Evolutionary conservation across 2,888 invertebrate genomes (phyloP).

Genomic region (Pristionchus exspectatus): DNA sequence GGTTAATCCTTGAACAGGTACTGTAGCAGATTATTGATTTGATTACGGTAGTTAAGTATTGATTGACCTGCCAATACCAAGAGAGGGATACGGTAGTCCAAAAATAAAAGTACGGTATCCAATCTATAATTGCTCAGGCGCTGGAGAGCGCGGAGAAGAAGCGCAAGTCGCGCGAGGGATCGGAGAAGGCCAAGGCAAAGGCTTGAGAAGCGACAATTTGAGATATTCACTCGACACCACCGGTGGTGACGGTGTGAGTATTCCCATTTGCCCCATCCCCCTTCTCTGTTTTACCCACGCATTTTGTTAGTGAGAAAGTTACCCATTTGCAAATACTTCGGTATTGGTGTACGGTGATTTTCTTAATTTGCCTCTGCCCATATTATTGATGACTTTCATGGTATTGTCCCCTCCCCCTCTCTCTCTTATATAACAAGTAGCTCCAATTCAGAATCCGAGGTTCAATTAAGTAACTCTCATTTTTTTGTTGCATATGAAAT

Average conservation of each 20-base stretch:
- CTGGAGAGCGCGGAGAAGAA: background rate
- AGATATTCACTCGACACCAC: slow-evolving; percentile 17
- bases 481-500: slow-evolving; percentile 15
- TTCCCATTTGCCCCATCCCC: slow-evolving; percentile 6
- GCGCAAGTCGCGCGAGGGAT: slow-evolving; percentile 24
- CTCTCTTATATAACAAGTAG: slow-evolving; percentile 17
- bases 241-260: background rate
- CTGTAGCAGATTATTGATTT: too few relatives aligned
- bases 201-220: slow-evolving; percentile 32
- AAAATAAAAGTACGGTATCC: background rate
- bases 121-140: background rate
- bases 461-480: background rate
- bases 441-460: slow-evolving; percentile 4
- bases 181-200: slow-evolving; percentile 43
- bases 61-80: background rate
- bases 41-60: background rate
- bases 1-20: background rate
- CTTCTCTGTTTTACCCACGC: background rate
- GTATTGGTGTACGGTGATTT: background rate
- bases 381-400: background rate
- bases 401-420: background rate
- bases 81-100: background rate
- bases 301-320: background rate
- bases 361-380: background rate
- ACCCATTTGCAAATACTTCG: background rate